These are phyloP conservation scores for Panagrolaimus sp. DNA, from an alignment of 1,140 invertebrate species.

Conservation along the genomic window DNA sequence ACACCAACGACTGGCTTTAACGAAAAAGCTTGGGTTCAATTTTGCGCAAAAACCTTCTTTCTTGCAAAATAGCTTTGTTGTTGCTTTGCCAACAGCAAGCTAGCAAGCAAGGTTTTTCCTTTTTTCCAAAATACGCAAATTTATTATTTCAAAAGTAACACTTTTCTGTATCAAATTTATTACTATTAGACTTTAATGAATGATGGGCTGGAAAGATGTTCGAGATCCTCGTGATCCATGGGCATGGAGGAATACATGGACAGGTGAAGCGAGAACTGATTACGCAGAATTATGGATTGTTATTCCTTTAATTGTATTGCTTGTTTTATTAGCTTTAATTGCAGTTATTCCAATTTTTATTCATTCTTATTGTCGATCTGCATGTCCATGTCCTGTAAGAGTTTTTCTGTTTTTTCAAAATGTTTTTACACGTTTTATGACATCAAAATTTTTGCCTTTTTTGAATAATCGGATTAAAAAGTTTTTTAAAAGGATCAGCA, in stretches of 20 bases:
- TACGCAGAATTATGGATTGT: slow-evolving; percentile 25
- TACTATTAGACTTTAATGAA: not conserved
- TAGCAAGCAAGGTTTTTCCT: too few species aligned
- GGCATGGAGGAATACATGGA: slow-evolving; percentile 24
- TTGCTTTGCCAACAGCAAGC: too few species aligned
- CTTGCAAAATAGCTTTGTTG: too few species aligned
- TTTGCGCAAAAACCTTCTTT: too few species aligned
- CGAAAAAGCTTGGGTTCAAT: too few species aligned
- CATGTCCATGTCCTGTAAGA: slow-evolving; percentile 20
- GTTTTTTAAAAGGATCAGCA: too few species aligned
- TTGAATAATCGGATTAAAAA: too few species aligned
- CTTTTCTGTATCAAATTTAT: too few species aligned
- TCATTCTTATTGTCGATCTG: slow-evolving; percentile 16
- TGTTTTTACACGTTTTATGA: not conserved
- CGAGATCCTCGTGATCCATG: slow-evolving; percentile 24
- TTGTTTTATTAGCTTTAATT: slow-evolving; percentile 5
- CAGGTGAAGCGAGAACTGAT: slow-evolving; percentile 14
- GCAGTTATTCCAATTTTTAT: slow-evolving; percentile 17
- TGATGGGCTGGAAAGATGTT: slow-evolving; percentile 15
- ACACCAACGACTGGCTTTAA: too few species aligned
- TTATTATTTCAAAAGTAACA: too few species aligned
- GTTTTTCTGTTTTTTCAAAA: not conserved
- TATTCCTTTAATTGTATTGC: slow-evolving; percentile 13
- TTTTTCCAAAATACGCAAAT: too few species aligned
- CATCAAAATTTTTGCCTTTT: too few species aligned